Conservation (phyloP, 1,140 invertebrate species). For the Drosophila nigromelanica region DNA sequence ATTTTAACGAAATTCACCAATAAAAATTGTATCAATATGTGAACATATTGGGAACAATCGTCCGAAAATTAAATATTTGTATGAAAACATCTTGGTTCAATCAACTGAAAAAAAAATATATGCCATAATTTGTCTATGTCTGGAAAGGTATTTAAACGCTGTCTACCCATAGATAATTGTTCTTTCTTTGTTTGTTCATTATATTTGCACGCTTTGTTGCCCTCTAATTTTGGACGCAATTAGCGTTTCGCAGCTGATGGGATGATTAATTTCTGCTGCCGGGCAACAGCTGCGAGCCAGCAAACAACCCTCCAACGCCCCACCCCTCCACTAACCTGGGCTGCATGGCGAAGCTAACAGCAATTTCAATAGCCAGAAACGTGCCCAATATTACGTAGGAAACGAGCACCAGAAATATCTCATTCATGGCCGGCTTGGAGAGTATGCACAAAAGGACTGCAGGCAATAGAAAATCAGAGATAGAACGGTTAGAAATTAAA, state of each 20-base stretch:
- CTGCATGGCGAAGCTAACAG: slow-evolving; percentile 85
- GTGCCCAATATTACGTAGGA: slow-evolving; percentile 92
- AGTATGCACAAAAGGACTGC: slow-evolving; percentile 90
- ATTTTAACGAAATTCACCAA: too few species aligned
- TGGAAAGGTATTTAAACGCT: neutral
- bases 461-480: slow-evolving; percentile 11
- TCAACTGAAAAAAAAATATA: too few species aligned
- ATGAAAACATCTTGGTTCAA: neutral
- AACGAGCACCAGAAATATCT: slow-evolving; percentile 92
- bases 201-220: slow-evolving; percentile 35
- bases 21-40: too few species aligned
- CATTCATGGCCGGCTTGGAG: slow-evolving; percentile 92
- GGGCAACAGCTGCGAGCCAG: slow-evolving; percentile 37
- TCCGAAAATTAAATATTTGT: neutral
- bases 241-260: slow-evolving; percentile 54
- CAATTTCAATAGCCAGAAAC: slow-evolving; percentile 88
- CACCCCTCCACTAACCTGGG: slow-evolving; percentile 82
- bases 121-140: neutral
- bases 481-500: slow-evolving; percentile 9
- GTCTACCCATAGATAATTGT: neutral
- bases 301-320: neutral
- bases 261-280: slow-evolving; percentile 61
- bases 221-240: slow-evolving; percentile 45
- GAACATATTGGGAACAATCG: too few species aligned
- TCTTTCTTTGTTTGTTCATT: slow-evolving; percentile 10